A percentile compares a stretch with the other conserved stretches of the same genome.
Conservation (phyloP, 2,797 vertebrate genomes). For the Naso thynnoides region DNA sequence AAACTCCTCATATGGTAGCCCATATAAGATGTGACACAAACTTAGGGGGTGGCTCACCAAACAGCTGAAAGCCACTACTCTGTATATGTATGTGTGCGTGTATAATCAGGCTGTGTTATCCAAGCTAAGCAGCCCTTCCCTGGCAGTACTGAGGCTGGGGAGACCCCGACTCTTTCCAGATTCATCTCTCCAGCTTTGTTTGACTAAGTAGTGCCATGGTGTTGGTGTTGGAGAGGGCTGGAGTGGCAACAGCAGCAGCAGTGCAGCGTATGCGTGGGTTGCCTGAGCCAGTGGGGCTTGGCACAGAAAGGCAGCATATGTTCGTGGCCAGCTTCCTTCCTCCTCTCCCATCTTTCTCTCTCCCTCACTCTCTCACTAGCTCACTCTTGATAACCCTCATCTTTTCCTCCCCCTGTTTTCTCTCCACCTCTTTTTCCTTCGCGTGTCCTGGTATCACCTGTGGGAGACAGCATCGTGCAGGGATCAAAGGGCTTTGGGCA, state of each 20-base stretch:
- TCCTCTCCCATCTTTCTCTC: conserved; percentile 61
- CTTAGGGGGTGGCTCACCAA: conserved; percentile 29
- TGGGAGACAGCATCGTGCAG: conserved; percentile 34
- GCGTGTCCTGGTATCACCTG: conserved; percentile 34
- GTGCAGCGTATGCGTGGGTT: conserved; percentile 76
- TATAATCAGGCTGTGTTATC: conserved; percentile 64
- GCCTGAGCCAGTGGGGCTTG: conserved; percentile 81
- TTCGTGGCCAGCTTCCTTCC: conserved; percentile 76
- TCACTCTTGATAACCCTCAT: conserved; percentile 48
- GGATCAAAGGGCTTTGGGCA: conserved; percentile 68
- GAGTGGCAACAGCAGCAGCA: conserved; percentile 76
- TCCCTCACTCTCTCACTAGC: conserved; percentile 22
- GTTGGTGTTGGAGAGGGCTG: conserved; percentile 78
- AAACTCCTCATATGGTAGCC: conserved; percentile 38
- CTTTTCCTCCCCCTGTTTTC: background rate
- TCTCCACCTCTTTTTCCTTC: conserved; percentile 30
- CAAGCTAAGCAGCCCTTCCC: conserved; percentile 62
- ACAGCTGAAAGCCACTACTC: conserved; percentile 53
- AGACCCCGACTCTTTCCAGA: conserved; percentile 76
- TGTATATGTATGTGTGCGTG: conserved; percentile 34
- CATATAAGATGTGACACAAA: conserved; percentile 46
- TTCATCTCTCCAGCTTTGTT: conserved; percentile 81
- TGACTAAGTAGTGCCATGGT: conserved; percentile 80
- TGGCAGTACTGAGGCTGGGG: conserved; percentile 69
- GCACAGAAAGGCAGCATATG: conserved; percentile 81